Evolutionary conservation across 1,140 invertebrate species (phyloP), one percentile per base, ranked within the genome.

Genomic region (Penaeus indicus): DNA sequence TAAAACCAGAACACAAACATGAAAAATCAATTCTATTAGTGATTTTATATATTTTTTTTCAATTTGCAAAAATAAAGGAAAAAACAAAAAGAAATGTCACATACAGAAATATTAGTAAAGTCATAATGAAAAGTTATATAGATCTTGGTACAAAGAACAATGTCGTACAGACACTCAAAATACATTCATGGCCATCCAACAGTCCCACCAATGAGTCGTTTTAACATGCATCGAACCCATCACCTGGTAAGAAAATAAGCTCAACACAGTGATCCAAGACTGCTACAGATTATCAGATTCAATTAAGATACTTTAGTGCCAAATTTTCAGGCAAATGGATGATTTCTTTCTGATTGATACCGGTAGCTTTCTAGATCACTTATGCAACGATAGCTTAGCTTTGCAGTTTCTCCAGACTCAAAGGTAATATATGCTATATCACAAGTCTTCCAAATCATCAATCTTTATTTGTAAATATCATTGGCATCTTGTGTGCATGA

Each of bases 161-260:
- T 54, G 54, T 54, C 54, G 0, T 1, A 54, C 54, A 54, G 54
- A 54, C 54, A 54, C 54, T 13, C 54, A 13, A 75, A 75, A 67
- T 25, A 84, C 82, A 84, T 84, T 69, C 42, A 84, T 22, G 47
- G 82, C 32, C 64, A 80, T 61, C 47, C 78, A 80, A 78, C 32
- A 54, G 42, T 80, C 78, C 78, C 61, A 80, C 18, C 78, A 80
- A 54, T 54, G 54, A 63, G 82, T 67, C 64, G n/a, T 25, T 84
- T 21, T 84, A 64, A 38, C 82, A 84, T 84, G 82, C 82, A 84
- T n/a, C 47, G 32, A 84, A 67, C 82, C 82, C 82, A 84, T 42
- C 82, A 84, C 82, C 82, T 69, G 27, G 16, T 54, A 84, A 27
- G 69, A 18, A 83, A 47, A 84, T 1, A 69, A 83, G 81, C 60